Base-by-base conservation (phyloP, 2,113 vertebrate genomes). In the Cheilinus undulatus region DNA sequence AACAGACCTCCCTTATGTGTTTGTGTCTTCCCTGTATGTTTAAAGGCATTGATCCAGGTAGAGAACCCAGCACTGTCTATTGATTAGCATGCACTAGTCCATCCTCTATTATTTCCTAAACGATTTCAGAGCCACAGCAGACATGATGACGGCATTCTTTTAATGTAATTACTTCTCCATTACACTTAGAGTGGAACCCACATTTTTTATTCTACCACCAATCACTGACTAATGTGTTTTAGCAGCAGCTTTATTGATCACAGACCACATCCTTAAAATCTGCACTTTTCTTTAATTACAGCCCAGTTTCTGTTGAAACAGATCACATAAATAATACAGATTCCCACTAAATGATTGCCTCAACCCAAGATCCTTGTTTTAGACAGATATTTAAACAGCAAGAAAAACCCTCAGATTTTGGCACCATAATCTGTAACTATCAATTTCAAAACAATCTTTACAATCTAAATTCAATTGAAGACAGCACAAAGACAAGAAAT, bases 151-250 rank as follows among this genome's bases (percentile, higher is more conserved):
- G 64, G 78, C 51, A 71, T 78, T 34, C n/a, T 57, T 60, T 54
- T 70, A 59, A 75, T 65, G 23, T 57, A 54, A 79, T 84, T 76
- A 70, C 57, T 22, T 65, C 59, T 83, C 75, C 81, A 86, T 84
- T 76, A 78, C 59, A 65, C 65, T 28, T 20, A 68, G 53, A 71
- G 74, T 43, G 59, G 22, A 48, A 46, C 56, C 54, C 40, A 57
- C 36, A 24, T 78, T 76, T 66, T 73, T 71, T 51, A 60, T 77
- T 77, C 61, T n/a, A 38, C n/a, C 34, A 22, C 20, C 34, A 32
- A 32, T 66, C 48, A 66, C 65, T 76, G 27, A 15, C 61, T 71
- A 71, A 83, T 69, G 70, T 59, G 49, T 74, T 83, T 68, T 22
- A 61, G 50, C 28, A 40, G 70, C 50, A 40, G 15, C 36, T 2